These are phyloP conservation scores for Zosterops japonicus DNA, from an alignment of 2,113 vertebrate genomes.

Conservation along the genomic window DNA sequence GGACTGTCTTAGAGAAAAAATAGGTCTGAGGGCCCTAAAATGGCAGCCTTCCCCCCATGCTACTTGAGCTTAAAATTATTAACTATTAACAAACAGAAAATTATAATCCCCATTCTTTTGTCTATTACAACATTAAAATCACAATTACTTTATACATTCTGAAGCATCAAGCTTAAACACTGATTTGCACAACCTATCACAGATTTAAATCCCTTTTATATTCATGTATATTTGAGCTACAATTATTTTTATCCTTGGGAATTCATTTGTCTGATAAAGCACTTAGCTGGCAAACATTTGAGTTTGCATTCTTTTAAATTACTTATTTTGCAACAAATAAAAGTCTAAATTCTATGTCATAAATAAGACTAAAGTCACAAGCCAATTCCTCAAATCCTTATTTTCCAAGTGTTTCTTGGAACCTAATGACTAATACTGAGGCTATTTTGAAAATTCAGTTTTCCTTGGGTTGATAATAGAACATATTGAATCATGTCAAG, in stretches of 20 bases:
- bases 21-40: background rate
- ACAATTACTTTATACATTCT: background rate
- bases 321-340: slow-evolving; percentile 20
- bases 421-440: background rate
- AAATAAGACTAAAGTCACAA: background rate
- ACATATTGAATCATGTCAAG: background rate
- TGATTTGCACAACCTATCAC: background rate
- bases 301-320: background rate
- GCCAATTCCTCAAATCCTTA: background rate
- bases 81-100: background rate
- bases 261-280: background rate
- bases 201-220: background rate
- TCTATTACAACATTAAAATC: background rate
- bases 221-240: background rate
- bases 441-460: slow-evolving; percentile 24
- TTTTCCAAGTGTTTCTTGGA: slow-evolving; percentile 6
- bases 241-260: background rate
- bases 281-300: background rate
- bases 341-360: background rate
- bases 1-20: background rate
- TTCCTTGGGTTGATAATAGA: background rate
- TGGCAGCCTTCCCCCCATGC: background rate
- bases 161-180: background rate
- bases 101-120: no score
- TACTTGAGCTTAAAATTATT: background rate